Percentiles rank a stretch among this genome's conserved stretches.
Conservation (phyloP, 2,888 invertebrate genomes). For the Heliconius ismenius region DNA sequence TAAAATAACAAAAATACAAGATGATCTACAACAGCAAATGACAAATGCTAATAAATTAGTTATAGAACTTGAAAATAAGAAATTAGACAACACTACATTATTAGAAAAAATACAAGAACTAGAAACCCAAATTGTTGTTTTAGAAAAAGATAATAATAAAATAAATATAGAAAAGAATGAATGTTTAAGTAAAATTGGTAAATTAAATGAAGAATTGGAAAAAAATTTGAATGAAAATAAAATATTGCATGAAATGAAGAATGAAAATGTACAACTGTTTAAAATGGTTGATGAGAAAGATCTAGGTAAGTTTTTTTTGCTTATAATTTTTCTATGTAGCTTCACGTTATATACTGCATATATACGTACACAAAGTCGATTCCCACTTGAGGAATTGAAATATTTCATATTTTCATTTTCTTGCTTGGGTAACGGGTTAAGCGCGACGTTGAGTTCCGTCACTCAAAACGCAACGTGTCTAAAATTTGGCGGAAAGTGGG, state of each 20-base stretch:
- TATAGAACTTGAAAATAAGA: conserved; percentile 37
- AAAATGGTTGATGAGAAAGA: conserved; percentile 53
- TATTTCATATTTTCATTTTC: too few species aligned
- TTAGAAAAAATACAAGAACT: conserved; percentile 28
- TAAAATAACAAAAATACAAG: conserved; percentile 50
- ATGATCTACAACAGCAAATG: conserved; percentile 48
- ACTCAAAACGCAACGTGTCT: too few species aligned
- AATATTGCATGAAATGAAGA: conserved; percentile 33
- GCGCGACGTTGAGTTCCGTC: too few species aligned
- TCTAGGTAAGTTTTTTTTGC: conserved; percentile 50
- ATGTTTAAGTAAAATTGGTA: conserved; percentile 34
- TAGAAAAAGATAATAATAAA: conserved; percentile 39
- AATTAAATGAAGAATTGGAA: conserved; percentile 51
- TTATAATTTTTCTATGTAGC: neutral
- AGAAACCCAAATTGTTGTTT: conserved; percentile 27
- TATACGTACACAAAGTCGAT: neutral
- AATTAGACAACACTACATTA: conserved; percentile 36
- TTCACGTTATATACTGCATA: neutral
- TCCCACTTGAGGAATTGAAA: too few species aligned
- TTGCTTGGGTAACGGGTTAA: too few species aligned
- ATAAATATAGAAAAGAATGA: conserved; percentile 36
- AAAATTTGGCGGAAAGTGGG: too few species aligned
- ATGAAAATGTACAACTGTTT: conserved; percentile 47
- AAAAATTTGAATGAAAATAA: conserved; percentile 52
- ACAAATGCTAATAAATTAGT: conserved; percentile 48